Conservation (phyloP, 2,888 invertebrate species). For the Perdita meconis region DNA sequence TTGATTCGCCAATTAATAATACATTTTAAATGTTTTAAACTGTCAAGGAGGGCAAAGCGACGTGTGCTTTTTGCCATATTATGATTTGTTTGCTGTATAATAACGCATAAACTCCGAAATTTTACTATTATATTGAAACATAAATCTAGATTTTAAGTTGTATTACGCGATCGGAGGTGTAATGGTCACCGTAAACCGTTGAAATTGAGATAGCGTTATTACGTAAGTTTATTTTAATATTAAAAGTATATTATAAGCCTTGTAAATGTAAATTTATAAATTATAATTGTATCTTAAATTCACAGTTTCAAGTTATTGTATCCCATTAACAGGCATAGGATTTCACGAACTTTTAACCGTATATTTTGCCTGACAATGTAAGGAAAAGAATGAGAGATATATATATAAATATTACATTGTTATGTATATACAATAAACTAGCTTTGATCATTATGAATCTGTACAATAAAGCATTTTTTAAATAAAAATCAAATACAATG, state of each 20-base stretch:
- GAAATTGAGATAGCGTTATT: constrained; percentile 78
- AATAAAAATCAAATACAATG: constrained; percentile 40
- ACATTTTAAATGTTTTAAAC: constrained; percentile 38
- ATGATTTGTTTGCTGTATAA: constrained; percentile 63
- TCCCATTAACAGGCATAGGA: constrained; percentile 43
- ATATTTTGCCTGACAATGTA: constrained; percentile 32
- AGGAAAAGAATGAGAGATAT: constrained; percentile 36
- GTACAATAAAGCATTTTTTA: constrained; percentile 61
- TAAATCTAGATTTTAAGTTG: constrained; percentile 52
- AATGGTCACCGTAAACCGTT: constrained; percentile 67
- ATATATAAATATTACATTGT: constrained; percentile 56
- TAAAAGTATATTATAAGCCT: constrained; percentile 80
- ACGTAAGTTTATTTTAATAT: constrained; percentile 83
- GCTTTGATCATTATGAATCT: constrained; percentile 42
- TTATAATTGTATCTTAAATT: constrained; percentile 81
- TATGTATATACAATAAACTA: constrained; percentile 53
- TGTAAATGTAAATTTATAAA: constrained; percentile 84
- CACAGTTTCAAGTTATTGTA: constrained; percentile 56
- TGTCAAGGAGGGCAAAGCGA: constrained; percentile 50
- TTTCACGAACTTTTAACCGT: constrained; percentile 16
- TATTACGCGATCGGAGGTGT: constrained; percentile 69
- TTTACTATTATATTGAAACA: constrained; percentile 58
- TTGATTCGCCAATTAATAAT: constrained; percentile 35
- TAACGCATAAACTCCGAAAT: constrained; percentile 54
- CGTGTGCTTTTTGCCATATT: constrained; percentile 59